Evolutionary conservation across 2,113 vertebrate species (phyloP).

Genomic region (Crotalus horridus): DNA sequence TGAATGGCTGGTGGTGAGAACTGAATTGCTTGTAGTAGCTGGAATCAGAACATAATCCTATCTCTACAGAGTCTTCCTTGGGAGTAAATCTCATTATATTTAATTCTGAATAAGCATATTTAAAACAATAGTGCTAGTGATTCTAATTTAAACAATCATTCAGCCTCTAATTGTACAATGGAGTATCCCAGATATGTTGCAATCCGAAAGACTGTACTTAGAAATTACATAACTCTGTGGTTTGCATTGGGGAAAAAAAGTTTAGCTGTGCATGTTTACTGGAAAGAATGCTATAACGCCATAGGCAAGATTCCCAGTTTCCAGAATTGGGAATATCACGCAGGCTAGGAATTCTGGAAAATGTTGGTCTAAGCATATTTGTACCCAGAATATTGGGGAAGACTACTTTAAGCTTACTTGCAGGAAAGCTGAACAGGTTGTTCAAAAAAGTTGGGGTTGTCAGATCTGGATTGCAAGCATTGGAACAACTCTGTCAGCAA

Average conservation of each 20-base stretch:
- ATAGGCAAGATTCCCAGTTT: conserved; percentile 7
- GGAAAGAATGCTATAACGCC: conserved; percentile 53
- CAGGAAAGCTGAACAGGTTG: neutral
- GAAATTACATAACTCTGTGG: conserved; percentile 22
- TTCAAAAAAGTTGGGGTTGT: neutral
- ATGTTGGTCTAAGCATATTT: neutral
- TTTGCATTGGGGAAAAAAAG: conserved; percentile 52
- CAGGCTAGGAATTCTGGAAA: neutral
- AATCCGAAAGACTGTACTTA: conserved; percentile 27
- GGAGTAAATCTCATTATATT: neutral
- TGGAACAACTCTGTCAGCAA: neutral
- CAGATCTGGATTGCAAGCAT: neutral
- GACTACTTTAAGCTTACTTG: neutral
- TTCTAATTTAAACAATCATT: conserved; percentile 2
- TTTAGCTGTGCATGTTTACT: conserved; percentile 53
- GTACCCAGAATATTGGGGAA: neutral
- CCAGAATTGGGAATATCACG: conserved; percentile 1
- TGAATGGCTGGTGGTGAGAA: neutral
- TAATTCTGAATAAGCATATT: neutral
- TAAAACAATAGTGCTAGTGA: neutral
- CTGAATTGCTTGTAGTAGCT: neutral
- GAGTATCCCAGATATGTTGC: conserved; percentile 44
- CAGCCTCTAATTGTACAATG: conserved; percentile 31
- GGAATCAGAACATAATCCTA: neutral
- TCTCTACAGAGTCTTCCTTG: neutral